These are phyloP conservation scores for Limulus polyphemus DNA, from an alignment of 2,888 invertebrate species.

Conservation along the genomic window DNA sequence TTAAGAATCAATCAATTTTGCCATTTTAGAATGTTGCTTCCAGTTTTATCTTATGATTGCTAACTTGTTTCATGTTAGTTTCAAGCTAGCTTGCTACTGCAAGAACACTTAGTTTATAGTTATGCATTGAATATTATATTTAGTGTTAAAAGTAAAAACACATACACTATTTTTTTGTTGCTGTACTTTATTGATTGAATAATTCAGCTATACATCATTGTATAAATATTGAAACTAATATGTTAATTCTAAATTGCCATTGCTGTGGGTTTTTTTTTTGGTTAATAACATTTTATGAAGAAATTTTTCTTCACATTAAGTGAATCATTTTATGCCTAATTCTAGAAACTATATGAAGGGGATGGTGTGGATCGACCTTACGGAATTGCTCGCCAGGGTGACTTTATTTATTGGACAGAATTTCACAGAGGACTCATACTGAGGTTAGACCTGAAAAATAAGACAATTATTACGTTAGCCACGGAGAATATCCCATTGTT, in stretches of 20 bases:
- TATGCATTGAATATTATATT: no score
- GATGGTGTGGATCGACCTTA: slow-evolving; percentile 50
- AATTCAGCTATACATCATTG: no score
- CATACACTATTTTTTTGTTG: no score
- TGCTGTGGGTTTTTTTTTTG: slow-evolving; percentile 1
- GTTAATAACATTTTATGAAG: slow-evolving; percentile 7
- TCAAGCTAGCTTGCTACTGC: no score
- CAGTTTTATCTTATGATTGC: no score
- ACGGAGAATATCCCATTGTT: slow-evolving; percentile 45
- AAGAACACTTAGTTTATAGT: no score
- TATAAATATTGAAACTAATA: no score
- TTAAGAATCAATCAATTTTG: no score
- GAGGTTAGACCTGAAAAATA: slow-evolving; percentile 40
- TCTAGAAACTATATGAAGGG: slow-evolving; percentile 38
- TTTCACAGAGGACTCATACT: slow-evolving; percentile 50
- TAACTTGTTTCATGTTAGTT: no score
- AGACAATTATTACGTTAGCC: slow-evolving; percentile 42
- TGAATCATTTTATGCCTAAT: slow-evolving; percentile 6
- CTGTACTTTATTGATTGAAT: no score
- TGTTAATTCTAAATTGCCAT: background rate
- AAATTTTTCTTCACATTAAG: background rate
- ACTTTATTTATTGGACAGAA: slow-evolving; percentile 56
- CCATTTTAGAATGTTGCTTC: no score
- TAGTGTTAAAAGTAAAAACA: no score
- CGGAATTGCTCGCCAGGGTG: slow-evolving; percentile 52